Evolutionary conservation across 2,797 vertebrate species (phyloP).

Genomic region (Eulemur albifrons): DNA sequence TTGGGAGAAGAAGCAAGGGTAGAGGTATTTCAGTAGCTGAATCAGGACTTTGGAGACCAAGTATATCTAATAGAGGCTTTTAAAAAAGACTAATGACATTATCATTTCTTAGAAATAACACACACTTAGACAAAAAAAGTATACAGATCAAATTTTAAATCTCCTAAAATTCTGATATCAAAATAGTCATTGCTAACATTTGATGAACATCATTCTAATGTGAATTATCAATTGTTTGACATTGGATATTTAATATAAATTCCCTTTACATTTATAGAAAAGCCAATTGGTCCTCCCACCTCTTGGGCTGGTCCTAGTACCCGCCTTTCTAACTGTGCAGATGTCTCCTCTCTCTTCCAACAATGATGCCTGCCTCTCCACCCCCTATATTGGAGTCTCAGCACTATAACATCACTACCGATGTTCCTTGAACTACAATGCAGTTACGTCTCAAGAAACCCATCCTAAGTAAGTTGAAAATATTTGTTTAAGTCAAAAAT

Average conservation of each 20-base stretch:
- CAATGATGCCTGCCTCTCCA: background rate
- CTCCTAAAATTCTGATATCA: background rate
- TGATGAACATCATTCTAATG: background rate
- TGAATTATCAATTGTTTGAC: background rate
- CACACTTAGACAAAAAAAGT: background rate
- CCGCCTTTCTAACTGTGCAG: background rate
- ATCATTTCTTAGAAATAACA: background rate
- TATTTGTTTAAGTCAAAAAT: background rate
- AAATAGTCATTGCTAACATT: background rate
- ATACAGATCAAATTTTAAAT: background rate
- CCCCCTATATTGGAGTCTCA: background rate
- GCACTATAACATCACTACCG: background rate
- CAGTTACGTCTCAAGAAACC: background rate
- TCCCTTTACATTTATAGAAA: background rate
- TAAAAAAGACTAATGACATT: background rate
- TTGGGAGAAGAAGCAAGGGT: background rate
- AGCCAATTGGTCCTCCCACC: background rate
- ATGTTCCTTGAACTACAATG: background rate
- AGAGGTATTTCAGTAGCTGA: background rate
- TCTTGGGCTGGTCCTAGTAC: background rate
- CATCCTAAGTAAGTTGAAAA: background rate
- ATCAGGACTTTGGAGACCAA: background rate
- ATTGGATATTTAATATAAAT: background rate
- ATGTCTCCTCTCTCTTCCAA: background rate
- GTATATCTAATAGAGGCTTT: background rate